Base-by-base conservation (phyloP, 2,113 vertebrate species). In the Nymphicus hollandicus region DNA sequence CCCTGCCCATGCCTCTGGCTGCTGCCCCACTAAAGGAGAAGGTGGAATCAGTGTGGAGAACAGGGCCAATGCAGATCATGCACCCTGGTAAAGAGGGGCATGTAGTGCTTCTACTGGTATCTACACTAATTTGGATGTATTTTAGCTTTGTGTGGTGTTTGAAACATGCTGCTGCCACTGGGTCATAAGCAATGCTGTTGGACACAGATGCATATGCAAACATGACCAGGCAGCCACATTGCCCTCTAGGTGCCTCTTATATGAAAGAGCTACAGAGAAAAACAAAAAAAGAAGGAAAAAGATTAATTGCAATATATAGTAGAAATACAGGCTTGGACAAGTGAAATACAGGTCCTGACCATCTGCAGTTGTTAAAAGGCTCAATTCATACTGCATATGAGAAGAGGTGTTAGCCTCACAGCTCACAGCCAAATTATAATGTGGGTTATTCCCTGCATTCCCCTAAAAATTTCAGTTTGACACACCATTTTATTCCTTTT, bases 361-460 rank as follows among this genome's bases (percentile, higher is more conserved):
- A 85, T 49, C 73, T 96, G 95, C 78, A 94, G 81, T 64, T 89
- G 43, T 72, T 92, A 56, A 95, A 93, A 82, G 37, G n/a, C 56
- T 85, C 27, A 2, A 33, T 82, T 91, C 91, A 39, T 29, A n/a
- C 49, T 53, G 70, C 89, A 85, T 9, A 41, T 37, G 81, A 89
- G 95, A 49, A 81, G 77, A 95, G 95, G 95, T 93, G 96, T 91
- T 89, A 93, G 81, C 78, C 78, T 79, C 74, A 43, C 24, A 44
- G 73, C 37, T 91, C 95, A 69, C 89, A 94, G 94, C 78, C 78
- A 90, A 5, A 16, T 69, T 92, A 82, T 85, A 74, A 91, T 31
- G 73, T 9, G 41, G 86, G 84, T 41, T 93, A 96, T 95, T 96
- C 94, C 95, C 93, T 37, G 33, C 81, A 77, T 94, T 72, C 73